These are phyloP conservation scores for Archivesica marissinica DNA, from an alignment of 1,140 invertebrate species.

Conservation along the genomic window DNA sequence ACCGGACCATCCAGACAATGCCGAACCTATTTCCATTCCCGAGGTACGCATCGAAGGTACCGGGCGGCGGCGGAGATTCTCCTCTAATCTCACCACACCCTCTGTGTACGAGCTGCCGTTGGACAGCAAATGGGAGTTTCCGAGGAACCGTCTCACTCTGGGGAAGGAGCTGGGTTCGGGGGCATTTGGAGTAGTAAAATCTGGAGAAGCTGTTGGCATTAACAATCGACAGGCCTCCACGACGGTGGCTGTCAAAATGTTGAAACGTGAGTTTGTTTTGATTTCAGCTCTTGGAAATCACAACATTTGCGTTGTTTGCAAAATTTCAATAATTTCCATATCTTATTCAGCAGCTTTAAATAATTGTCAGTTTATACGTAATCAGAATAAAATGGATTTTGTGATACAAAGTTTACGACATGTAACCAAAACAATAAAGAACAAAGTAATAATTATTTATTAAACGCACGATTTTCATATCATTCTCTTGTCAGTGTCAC, in stretches of 20 bases:
- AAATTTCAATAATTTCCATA: no score
- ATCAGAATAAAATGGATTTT: neutral
- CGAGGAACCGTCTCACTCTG: constrained; percentile 89
- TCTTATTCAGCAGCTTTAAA: neutral
- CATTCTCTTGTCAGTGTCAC: no score
- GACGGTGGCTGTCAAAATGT: constrained; percentile 98
- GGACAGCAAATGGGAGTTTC: constrained; percentile 96
- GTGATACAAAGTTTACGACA: no score
- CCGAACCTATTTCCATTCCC: constrained; percentile 80
- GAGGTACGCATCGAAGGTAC: constrained; percentile 83
- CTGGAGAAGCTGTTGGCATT: constrained; percentile 91
- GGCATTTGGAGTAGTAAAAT: constrained; percentile 96
- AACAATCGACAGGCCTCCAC: constrained; percentile 88
- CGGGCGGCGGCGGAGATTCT: constrained; percentile 75
- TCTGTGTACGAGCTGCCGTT: constrained; percentile 97
- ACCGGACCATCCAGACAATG: no score
- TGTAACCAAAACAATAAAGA: no score
- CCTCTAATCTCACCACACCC: constrained; percentile 81
- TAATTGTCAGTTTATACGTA: no score
- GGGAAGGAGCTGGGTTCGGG: constrained; percentile 95
- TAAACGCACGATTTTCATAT: no score
- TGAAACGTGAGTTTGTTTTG: constrained; percentile 97
- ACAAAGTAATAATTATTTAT: no score
- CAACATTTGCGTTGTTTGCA: no score
- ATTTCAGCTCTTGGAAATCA: no score